These are phyloP conservation scores for Aplidium turbinatum DNA, from an alignment of 23 tunicate genomes.

Conservation along the genomic window DNA sequence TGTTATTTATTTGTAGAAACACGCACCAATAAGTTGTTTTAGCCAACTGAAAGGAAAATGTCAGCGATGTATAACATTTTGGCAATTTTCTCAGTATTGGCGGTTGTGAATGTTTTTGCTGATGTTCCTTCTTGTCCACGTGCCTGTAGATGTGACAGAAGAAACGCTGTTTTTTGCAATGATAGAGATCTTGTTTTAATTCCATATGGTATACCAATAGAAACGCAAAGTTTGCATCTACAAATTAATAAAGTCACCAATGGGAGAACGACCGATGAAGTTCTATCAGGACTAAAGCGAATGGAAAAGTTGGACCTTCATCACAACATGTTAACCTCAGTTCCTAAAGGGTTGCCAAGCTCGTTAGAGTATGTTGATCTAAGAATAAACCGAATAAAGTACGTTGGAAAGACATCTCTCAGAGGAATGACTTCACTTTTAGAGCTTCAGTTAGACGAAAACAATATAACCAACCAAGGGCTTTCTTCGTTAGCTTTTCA, in stretches of 20 bases:
- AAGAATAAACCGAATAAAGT: slow-evolving; percentile 40
- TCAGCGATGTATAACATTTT: too few relatives aligned
- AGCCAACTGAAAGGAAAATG: too few relatives aligned
- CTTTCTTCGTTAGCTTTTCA: slow-evolving; percentile 53
- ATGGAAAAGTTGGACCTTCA: slow-evolving; percentile 40
- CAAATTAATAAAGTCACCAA: slow-evolving; percentile 62
- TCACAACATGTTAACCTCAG: slow-evolving; percentile 44
- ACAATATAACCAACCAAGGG: slow-evolving; percentile 77
- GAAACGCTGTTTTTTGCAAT: slow-evolving; percentile 66
- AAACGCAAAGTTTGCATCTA: slow-evolving; percentile 46
- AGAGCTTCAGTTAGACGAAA: slow-evolving; percentile 57
- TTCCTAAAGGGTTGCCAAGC: slow-evolving; percentile 64
- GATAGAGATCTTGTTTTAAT: slow-evolving; percentile 33
- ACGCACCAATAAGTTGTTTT: too few relatives aligned
- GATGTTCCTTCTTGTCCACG: slow-evolving; percentile 44
- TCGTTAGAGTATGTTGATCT: slow-evolving; percentile 21
- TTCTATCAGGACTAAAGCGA: slow-evolving; percentile 5
- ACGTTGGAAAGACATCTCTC: slow-evolving; percentile 38
- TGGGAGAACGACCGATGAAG: slow-evolving; percentile 45
- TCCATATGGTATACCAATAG: slow-evolving; percentile 79
- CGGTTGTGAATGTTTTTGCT: not conserved
- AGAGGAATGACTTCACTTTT: slow-evolving; percentile 29
- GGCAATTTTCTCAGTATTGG: too few relatives aligned
- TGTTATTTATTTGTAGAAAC: too few relatives aligned
- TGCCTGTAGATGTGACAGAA: slow-evolving; percentile 69